Evolutionary conservation across 2,888 invertebrate genomes (phyloP).

Genomic region (Entomobrya multifasciata): DNA sequence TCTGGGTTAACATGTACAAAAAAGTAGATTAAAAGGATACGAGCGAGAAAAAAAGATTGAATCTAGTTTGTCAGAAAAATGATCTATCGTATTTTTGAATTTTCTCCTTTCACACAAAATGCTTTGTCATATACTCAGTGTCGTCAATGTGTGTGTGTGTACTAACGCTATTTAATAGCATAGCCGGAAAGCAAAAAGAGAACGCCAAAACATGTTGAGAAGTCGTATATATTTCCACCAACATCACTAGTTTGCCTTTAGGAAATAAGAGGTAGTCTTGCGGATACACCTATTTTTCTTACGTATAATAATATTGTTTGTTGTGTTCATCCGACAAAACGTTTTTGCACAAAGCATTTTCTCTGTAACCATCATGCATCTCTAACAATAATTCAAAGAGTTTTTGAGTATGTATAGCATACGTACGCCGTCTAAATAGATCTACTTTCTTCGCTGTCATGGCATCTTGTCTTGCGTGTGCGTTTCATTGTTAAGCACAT

Average conservation of each 20-base stretch:
- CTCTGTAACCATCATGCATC: too few relatives aligned
- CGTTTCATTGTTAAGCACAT: constrained; percentile 1
- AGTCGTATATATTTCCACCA: too few relatives aligned
- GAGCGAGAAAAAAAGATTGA: background rate
- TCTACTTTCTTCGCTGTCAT: background rate
- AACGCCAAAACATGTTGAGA: background rate
- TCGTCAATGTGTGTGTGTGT: too few relatives aligned
- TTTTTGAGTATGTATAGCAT: background rate
- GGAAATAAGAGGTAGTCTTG: background rate
- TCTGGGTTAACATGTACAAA: background rate
- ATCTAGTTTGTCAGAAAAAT: constrained; percentile 12
- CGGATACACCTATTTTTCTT: background rate
- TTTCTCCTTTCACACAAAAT: background rate
- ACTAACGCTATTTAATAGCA: too few relatives aligned
- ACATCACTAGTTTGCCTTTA: background rate
- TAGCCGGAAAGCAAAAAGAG: too few relatives aligned
- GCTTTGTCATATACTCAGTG: too few relatives aligned
- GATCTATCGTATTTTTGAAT: background rate
- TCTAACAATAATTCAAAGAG: background rate
- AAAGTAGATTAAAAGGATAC: background rate
- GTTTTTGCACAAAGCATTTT: too few relatives aligned
- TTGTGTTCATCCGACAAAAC: too few relatives aligned
- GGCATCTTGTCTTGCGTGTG: background rate
- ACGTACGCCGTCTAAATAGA: background rate
- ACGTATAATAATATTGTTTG: too few relatives aligned